Conservation (phyloP, 2,797 vertebrate species). For the Columba guinea region DNA sequence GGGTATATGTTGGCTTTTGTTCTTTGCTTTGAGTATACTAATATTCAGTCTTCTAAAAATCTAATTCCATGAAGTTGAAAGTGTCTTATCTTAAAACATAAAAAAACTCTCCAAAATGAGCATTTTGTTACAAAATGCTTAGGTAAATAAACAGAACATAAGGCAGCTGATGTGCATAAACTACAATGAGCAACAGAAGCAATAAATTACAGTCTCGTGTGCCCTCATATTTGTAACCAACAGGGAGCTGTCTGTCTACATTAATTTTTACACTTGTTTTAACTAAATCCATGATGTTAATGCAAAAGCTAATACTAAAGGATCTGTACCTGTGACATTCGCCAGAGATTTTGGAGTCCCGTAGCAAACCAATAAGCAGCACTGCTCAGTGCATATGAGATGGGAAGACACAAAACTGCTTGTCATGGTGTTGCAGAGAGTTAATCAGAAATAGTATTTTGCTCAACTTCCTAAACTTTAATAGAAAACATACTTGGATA, state of each 20-base stretch:
- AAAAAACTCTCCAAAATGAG: not conserved
- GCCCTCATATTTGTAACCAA: not conserved
- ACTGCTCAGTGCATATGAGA: not conserved
- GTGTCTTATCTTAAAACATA: not conserved
- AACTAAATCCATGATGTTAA: not conserved
- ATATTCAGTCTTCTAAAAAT: not conserved
- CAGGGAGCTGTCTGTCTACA: not conserved
- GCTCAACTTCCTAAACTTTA: not conserved
- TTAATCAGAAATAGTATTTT: not conserved
- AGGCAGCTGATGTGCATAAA: not conserved
- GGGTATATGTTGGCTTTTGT: not conserved
- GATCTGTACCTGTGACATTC: not conserved
- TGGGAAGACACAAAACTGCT: not conserved
- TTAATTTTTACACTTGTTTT: not conserved
- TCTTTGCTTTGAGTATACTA: not conserved
- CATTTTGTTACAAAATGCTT: not conserved
- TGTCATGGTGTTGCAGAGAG: not conserved
- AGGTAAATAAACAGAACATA: not conserved
- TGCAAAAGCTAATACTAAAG: not conserved
- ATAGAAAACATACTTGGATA: not conserved
- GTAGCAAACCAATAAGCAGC: not conserved
- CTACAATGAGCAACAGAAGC: not conserved
- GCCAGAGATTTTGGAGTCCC: accelerated
- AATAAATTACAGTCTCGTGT: not conserved
- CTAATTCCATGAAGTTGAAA: not conserved